Base-by-base conservation (phyloP, 2,797 vertebrate genomes). In the Sphaeramia orbicularis region DNA sequence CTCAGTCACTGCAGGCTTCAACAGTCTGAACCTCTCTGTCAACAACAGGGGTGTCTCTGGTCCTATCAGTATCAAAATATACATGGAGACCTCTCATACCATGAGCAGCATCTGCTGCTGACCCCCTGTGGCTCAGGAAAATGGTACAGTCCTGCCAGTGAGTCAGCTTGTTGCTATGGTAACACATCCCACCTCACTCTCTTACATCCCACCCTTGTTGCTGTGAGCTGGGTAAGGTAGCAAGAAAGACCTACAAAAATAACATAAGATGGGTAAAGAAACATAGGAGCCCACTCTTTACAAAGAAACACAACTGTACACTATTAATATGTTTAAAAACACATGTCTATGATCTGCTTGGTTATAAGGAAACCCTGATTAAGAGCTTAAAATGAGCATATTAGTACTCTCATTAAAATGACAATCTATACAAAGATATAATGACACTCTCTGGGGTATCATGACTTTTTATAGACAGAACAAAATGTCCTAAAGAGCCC, bases 101-200 rank as follows among this genome's bases (percentile, higher is more conserved):
- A 58, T 37, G 48, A 61, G 47, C 58, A 83, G 71, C 65, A 75
- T 83, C 61, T 77, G 72, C 80, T 89, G 78, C 80, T 80, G 81
- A 80, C 60, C 86, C 92, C 92, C 92, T 73, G 69, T 88, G 64
- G 75, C 63, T 76, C 65, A 63, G 27, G 15, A 63, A 80, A 86
- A 80, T 95, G 93, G 93, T 93, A 93, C 86, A 87, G 68, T 59
- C 93, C 90, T 87, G 87, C 75, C 77, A 16, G 66, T 93, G 93
- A 94, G 86, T 93, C 94, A 94, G 93, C 92, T 91, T 92, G 94
- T 94, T 94, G 86, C 93, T 81, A 84, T 93, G 94, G 92, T 72
- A 94, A 93, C 90, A 90, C 85, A 91, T 85, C 89, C 91, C 81
- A 90, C 81, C 85, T 85, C 65, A 32, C 72, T 71, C 71, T 44